phyloP scores from a whole-genome alignment of 2,113 vertebrate species.

The Limanda limanda region DNA sequence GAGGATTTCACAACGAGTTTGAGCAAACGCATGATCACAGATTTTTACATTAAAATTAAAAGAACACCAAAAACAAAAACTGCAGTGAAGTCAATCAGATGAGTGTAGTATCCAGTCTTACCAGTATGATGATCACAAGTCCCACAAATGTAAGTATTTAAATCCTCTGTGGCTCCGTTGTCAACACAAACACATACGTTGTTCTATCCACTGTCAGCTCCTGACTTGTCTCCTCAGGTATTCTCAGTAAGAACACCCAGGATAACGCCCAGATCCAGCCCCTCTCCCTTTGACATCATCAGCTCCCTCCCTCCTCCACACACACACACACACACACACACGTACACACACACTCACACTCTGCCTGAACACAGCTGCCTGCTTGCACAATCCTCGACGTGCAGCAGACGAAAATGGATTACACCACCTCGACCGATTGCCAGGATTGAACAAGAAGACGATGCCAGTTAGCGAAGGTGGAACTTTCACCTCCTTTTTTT shows the following conservation, averaged over 20 bases:
- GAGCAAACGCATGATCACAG: too few relatives aligned
- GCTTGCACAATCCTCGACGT: constrained; percentile 16
- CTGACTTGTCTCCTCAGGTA: constrained; percentile 79
- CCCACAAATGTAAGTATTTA: constrained; percentile 5
- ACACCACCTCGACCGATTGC: too few relatives aligned
- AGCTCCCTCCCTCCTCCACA: constrained; percentile 71
- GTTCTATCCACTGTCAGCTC: constrained; percentile 66
- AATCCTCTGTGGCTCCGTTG: constrained; percentile 38
- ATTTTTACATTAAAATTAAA: neutral
- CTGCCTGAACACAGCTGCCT: constrained; percentile 17
- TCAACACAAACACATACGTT: constrained; percentile 51
- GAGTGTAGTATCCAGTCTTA: constrained; percentile 47
- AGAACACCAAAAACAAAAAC: neutral
- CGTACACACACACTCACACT: neutral
- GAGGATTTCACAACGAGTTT: too few relatives aligned
- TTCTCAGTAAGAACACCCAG: constrained; percentile 50
- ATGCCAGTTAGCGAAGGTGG: neutral
- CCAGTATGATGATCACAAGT: constrained; percentile 40
- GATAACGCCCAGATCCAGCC: constrained; percentile 68
- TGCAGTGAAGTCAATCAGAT: neutral
- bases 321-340: neutral
- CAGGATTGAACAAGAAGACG: neutral
- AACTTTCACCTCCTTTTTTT: constrained; percentile 20
- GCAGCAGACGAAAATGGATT: too few relatives aligned
- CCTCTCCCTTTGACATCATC: constrained; percentile 61